phyloP scores from a whole-genome alignment of 2,113 vertebrate species.

The Scophthalmus maximus region DNA sequence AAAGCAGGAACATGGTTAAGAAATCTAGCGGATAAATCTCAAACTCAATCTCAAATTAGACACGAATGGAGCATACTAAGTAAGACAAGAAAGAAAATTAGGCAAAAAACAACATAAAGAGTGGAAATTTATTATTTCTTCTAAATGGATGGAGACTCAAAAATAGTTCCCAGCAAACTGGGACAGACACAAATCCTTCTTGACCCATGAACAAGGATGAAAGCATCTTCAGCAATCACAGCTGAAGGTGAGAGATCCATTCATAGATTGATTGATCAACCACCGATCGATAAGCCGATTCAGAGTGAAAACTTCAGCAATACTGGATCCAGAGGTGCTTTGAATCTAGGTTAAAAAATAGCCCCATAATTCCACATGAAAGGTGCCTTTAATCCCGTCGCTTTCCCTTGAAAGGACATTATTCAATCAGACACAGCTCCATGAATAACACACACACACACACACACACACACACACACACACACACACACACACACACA shows the following conservation, averaged over 20 bases:
- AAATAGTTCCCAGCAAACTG: too few species aligned
- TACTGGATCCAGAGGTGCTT: conserved; percentile 15
- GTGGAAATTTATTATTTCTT: not conserved
- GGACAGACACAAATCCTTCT: conserved; percentile 12
- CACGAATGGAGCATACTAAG: too few species aligned
- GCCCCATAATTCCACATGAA: conserved; percentile 26
- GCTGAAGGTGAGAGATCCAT: conserved; percentile 57
- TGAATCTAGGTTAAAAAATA: not conserved
- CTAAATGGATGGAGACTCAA: too few species aligned
- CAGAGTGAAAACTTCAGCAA: conserved; percentile 33
- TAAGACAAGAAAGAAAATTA: too few species aligned
- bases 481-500: conserved; percentile 36
- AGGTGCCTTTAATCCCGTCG: conserved; percentile 36
- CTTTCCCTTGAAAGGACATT: conserved; percentile 33
- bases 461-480: too few species aligned
- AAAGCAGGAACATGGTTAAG: conserved; percentile 5
- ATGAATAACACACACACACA: conserved; percentile 54
- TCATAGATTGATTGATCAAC: conserved; percentile 37
- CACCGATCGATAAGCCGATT: conserved; percentile 48
- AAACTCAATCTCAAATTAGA: not conserved
- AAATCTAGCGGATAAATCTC: not conserved
- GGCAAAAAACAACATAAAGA: too few species aligned
- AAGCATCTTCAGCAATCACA: conserved; percentile 24
- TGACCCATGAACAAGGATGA: conserved; percentile 20
- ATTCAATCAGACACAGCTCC: conserved; percentile 52